Base-by-base conservation (phyloP, 2,888 invertebrate genomes). In the Xestia rhomboidea region DNA sequence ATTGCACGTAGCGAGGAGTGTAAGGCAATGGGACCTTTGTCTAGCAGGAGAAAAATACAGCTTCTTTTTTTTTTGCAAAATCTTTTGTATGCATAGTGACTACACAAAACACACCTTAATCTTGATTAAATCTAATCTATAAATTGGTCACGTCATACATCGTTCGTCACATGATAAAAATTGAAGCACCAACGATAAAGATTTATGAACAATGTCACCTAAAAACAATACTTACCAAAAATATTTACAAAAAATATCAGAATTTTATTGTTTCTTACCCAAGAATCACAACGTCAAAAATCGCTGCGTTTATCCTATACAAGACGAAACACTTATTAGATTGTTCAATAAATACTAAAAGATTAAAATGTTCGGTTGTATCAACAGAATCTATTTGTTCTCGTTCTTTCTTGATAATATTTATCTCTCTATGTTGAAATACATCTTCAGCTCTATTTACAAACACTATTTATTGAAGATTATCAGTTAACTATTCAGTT, bases 351-450 rank as follows among this genome's bases (percentile, higher is more conserved):
- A 68, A 82, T 71, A 73, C 54, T 63, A 51, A 63, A 60, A 68
- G 41, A 71, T 63, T 63, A 57, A 51, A 73, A 68, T 71, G 38
- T 64, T 73, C 30, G 0, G 27, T 11, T 63, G 11, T 66, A 66
- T 72, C 68, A 69, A 62, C 49, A 79, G 57, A 51, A 63, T 64
- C 5, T 73, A 34, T 79, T 73, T 78, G 64, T 57, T 69, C 71
- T 74, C 38, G 21, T 49, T 79, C 34, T 49, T 62, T 79, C 57
- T 54, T 71, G 83, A 71, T 72, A 83, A 68, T 72, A 82, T 79
- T 83, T 83, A 83, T 82, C 79, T 79, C 30, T 60, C 13, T 68
- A 8, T 57, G 30, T 72, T 69, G 68, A 66, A 83, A 76, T 44
- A 57, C n/a, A 30, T 79, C 57, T 82, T 66, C 51, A 69, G 10